Evolutionary conservation across 2,888 invertebrate species (phyloP).

Genomic region (Parnassius glacialis): DNA sequence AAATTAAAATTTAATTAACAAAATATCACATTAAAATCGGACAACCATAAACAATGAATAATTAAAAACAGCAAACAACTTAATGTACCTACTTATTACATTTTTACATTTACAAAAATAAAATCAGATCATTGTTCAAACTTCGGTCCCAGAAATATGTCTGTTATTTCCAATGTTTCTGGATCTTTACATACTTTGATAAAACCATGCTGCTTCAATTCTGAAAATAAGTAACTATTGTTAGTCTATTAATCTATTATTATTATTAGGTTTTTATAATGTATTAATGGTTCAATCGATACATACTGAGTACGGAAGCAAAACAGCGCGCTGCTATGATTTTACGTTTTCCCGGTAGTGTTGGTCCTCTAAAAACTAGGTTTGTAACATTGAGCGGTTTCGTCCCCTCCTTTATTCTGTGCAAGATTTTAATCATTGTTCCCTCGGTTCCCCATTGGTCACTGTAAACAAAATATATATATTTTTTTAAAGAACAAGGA

Average conservation of each 20-base stretch:
- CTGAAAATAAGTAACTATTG: conserved; percentile 43
- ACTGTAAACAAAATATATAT: conserved; percentile 38
- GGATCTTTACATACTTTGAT: conserved; percentile 51
- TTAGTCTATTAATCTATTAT: conserved; percentile 5
- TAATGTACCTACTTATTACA: neutral
- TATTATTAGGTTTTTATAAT: too few species aligned
- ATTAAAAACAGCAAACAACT: conserved; percentile 22
- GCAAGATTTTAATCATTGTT: conserved; percentile 60
- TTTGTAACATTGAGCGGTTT: conserved; percentile 41
- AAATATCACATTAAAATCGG: conserved; percentile 5
- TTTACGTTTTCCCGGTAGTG: conserved; percentile 40
- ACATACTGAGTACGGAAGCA: conserved; percentile 55
- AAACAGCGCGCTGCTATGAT: conserved; percentile 61
- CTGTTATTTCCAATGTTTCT: conserved; percentile 49
- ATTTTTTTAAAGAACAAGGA: too few species aligned
- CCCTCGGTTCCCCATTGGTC: conserved; percentile 67
- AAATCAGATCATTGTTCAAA: conserved; percentile 34
- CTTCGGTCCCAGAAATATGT: conserved; percentile 51
- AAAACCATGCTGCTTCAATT: conserved; percentile 60
- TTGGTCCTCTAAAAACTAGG: conserved; percentile 48
- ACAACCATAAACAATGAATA: conserved; percentile 21
- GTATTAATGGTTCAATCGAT: neutral
- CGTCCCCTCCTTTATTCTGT: conserved; percentile 30
- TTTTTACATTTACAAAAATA: conserved; percentile 7
- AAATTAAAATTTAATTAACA: conserved; percentile 1